Evolutionary conservation across 2,113 vertebrate species (phyloP).

Genomic region (Halichoerus grypus): DNA sequence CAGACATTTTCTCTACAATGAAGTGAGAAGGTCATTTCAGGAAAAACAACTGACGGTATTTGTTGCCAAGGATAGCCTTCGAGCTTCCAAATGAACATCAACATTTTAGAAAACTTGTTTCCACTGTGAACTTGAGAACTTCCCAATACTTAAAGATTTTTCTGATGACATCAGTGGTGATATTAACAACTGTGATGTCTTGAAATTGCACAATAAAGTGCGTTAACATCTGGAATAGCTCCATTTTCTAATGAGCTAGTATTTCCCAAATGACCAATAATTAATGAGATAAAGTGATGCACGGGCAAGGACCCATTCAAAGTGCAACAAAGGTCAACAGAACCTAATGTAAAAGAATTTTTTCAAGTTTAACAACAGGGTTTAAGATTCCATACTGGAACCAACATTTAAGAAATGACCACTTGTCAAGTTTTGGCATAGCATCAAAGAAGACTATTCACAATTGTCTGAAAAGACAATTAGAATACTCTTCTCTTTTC

Average conservation of each 20-base stretch:
- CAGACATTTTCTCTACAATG: background rate
- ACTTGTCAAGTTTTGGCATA: background rate
- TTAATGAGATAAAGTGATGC: background rate
- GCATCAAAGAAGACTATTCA: conserved; percentile 32
- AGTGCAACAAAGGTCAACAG: background rate
- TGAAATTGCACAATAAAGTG: conserved; percentile 21
- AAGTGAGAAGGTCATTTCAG: background rate
- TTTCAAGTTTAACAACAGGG: background rate
- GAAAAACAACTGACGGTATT: background rate
- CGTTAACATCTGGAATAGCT: background rate
- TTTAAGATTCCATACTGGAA: background rate
- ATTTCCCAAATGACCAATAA: conserved; percentile 30
- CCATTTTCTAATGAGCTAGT: background rate
- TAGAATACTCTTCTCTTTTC: conserved; percentile 34
- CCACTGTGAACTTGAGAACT: conserved; percentile 1
- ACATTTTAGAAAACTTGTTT: conserved; percentile 16
- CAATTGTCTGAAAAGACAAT: conserved; percentile 9
- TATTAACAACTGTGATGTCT: conserved; percentile 25
- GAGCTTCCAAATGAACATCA: background rate
- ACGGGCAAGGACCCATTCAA: background rate
- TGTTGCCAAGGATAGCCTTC: background rate
- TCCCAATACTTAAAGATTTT: conserved; percentile 22
- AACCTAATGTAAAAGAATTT: background rate
- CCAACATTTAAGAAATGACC: background rate
- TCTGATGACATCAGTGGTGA: background rate